Conservation (phyloP, 2,888 invertebrate genomes). For the Bellardia pandia region DNA sequence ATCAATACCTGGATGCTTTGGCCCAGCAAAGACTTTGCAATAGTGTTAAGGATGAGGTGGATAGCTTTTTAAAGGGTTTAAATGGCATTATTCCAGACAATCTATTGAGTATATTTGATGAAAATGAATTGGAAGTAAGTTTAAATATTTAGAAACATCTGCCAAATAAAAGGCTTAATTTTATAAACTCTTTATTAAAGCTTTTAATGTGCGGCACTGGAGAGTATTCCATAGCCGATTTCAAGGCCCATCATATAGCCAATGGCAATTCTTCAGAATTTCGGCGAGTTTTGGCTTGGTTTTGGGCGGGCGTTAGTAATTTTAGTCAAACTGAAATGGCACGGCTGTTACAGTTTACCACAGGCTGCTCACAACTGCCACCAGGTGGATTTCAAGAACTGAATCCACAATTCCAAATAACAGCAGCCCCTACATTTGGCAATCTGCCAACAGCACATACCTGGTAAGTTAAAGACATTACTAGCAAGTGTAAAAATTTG, state of each 20-base stretch:
- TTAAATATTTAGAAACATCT: neutral
- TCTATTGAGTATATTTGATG: slow-evolving; percentile 96
- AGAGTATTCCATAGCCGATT: slow-evolving; percentile 95
- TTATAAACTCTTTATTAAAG: slow-evolving; percentile 84
- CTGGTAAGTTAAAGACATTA: slow-evolving; percentile 86
- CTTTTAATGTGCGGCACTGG: slow-evolving; percentile 96
- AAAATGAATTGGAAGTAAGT: slow-evolving; percentile 95
- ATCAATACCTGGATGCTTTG: slow-evolving; percentile 92
- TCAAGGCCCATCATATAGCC: slow-evolving; percentile 94
- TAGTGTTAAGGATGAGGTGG: slow-evolving; percentile 92
- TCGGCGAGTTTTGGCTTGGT: slow-evolving; percentile 93
- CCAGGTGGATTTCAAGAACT: slow-evolving; percentile 95
- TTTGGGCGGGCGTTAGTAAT: slow-evolving; percentile 95
- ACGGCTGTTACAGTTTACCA: slow-evolving; percentile 95
- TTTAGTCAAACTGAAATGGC: slow-evolving; percentile 97
- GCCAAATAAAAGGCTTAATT: neutral
- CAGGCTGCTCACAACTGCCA: slow-evolving; percentile 96
- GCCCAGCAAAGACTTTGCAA: slow-evolving; percentile 95
- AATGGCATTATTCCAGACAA: slow-evolving; percentile 96
- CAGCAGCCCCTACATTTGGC: slow-evolving; percentile 94
- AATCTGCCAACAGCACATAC: slow-evolving; percentile 97
- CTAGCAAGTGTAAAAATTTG: neutral
- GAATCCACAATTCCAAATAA: slow-evolving; percentile 96
- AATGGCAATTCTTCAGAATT: slow-evolving; percentile 93
- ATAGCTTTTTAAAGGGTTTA: slow-evolving; percentile 94